Evolutionary conservation across 2,888 invertebrate species (phyloP).

Genomic region (Leptinotarsa rubiginosa): DNA sequence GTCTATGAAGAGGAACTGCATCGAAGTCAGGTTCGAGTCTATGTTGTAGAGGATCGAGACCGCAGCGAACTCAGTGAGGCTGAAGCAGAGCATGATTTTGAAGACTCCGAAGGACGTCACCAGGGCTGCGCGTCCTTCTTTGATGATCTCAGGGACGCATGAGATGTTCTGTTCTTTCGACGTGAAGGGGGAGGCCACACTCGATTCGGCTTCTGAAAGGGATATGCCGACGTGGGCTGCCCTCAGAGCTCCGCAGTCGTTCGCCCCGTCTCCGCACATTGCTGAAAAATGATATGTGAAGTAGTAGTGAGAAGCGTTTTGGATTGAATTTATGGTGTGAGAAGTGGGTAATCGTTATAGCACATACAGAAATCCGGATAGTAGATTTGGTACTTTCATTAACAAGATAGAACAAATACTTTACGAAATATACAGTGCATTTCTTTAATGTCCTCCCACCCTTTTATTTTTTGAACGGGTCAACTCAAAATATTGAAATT

Average conservation of each 20-base stretch:
- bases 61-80: slow-evolving; percentile 90
- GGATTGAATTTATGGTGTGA: too few species aligned
- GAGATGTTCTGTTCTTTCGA: slow-evolving; percentile 86
- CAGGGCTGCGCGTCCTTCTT: slow-evolving; percentile 92
- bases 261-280: slow-evolving; percentile 98
- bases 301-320: not conserved
- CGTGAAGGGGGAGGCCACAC: slow-evolving; percentile 95
- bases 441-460: too few species aligned
- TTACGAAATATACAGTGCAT: too few species aligned
- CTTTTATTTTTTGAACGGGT: too few species aligned
- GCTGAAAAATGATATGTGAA: slow-evolving; percentile 67
- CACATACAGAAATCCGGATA: too few species aligned
- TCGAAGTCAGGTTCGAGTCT: slow-evolving; percentile 72
- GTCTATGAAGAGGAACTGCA: slow-evolving; percentile 77
- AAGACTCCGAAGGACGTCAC: slow-evolving; percentile 98
- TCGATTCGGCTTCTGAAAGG: slow-evolving; percentile 90
- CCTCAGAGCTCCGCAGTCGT: slow-evolving; percentile 94
- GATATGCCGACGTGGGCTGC: slow-evolving; percentile 94
- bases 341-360: not conserved
- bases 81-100: slow-evolving; percentile 98
- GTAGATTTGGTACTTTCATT: too few species aligned
- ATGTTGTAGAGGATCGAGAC: slow-evolving; percentile 87
- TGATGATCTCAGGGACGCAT: slow-evolving; percentile 83
- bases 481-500: too few species aligned
- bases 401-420: too few species aligned